Evolutionary conservation across 1,140 invertebrate genomes (phyloP).

Genomic region (Diuraphis noxia): DNA sequence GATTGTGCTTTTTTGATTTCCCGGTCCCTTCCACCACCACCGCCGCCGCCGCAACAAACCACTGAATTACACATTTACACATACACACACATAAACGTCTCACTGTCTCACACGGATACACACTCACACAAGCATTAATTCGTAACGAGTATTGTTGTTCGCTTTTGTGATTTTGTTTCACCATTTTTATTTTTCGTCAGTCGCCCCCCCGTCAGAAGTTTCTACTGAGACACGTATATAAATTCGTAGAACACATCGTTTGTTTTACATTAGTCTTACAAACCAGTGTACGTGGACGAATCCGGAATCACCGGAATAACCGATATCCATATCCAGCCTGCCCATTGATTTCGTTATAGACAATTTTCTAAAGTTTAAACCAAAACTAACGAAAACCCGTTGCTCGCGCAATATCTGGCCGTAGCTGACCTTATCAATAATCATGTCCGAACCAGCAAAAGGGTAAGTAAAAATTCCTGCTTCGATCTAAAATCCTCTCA

Average conservation of each 20-base stretch:
- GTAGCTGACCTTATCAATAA: background rate
- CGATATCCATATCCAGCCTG: background rate
- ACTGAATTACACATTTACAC: background rate
- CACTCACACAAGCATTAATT: background rate
- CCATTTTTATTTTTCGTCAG: background rate
- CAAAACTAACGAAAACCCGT: background rate
- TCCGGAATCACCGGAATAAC: background rate
- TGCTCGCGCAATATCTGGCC: background rate
- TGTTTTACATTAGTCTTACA: background rate
- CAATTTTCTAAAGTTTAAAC: background rate
- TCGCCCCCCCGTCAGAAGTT: too few species aligned
- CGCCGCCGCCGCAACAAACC: background rate
- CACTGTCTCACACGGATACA: background rate
- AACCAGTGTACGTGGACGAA: background rate
- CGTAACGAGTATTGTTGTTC: constrained; percentile 13
- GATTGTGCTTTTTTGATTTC: constrained; percentile 54
- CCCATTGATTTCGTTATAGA: background rate
- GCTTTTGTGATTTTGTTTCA: constrained; percentile 16
- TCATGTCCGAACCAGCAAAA: constrained; percentile 46
- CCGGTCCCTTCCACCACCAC: constrained; percentile 24
- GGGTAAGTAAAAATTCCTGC: constrained; percentile 13
- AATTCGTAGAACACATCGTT: background rate
- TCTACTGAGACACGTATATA: background rate
- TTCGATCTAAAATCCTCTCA: background rate
- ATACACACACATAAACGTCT: background rate